Conservation (phyloP, 2,888 invertebrate species). For the Acleris emargana region DNA sequence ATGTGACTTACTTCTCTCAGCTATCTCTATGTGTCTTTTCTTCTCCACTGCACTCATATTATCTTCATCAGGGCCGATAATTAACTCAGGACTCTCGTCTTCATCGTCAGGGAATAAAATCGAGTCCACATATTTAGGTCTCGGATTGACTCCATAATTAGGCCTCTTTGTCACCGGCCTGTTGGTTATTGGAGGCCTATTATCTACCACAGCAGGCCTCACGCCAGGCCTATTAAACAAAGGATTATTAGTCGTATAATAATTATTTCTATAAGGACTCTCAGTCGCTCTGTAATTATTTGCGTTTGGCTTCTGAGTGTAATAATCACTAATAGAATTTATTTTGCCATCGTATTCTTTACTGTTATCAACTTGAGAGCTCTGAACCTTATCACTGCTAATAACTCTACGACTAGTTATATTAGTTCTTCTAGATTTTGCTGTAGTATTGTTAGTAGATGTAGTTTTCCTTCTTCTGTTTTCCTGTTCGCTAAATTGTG, state of each 20-base stretch:
- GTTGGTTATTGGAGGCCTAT: conserved; percentile 68
- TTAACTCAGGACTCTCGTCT: conserved; percentile 51
- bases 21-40: conserved; percentile 57
- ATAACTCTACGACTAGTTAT: conserved; percentile 37
- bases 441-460: conserved; percentile 31
- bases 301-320: conserved; percentile 27
- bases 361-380: conserved; percentile 21
- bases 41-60: conserved; percentile 62
- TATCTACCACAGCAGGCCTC: conserved; percentile 55
- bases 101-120: conserved; percentile 40
- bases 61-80: conserved; percentile 65
- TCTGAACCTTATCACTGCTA: conserved; percentile 38
- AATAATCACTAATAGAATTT: conserved; percentile 28
- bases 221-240: conserved; percentile 59
- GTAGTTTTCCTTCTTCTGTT: conserved; percentile 45
- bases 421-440: conserved; percentile 41
- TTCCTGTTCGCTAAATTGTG: conserved; percentile 38
- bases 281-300: conserved; percentile 23
- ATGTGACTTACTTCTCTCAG: conserved; percentile 65
- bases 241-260: conserved; percentile 48
- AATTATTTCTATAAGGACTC: conserved; percentile 36
- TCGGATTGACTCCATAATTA: conserved; percentile 37
- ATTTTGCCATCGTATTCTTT: conserved; percentile 29
- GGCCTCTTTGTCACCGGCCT: conserved; percentile 47
- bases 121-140: conserved; percentile 42